These are phyloP conservation scores for Nylanderia fulva DNA, from an alignment of 1,140 invertebrate species.

Conservation along the genomic window DNA sequence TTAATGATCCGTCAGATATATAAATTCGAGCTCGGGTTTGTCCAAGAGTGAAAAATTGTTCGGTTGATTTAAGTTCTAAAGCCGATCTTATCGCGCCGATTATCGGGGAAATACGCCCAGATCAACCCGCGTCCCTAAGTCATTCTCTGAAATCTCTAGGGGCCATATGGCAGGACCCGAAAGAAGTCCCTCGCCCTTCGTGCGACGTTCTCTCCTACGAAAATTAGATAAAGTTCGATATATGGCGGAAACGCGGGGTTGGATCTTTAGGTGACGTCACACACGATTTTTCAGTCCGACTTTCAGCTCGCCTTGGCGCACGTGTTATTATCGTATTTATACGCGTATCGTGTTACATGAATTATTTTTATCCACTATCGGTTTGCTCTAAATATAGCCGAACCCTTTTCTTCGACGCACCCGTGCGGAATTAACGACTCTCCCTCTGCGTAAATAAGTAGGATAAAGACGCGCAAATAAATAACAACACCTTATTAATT, in stretches of 20 bases:
- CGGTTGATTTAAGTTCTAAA: slow-evolving; percentile 58
- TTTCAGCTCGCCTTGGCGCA: slow-evolving; percentile 19
- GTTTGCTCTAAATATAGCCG: slow-evolving; percentile 65
- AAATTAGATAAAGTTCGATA: slow-evolving; percentile 41
- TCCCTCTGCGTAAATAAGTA: slow-evolving; percentile 54
- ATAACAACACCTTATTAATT: slow-evolving; percentile 58
- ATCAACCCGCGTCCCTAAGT: slow-evolving; percentile 26
- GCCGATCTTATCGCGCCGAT: slow-evolving; percentile 55
- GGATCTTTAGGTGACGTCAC: slow-evolving; percentile 28
- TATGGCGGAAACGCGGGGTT: neutral
- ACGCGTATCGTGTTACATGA: slow-evolving; percentile 40
- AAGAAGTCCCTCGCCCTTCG: slow-evolving; percentile 16
- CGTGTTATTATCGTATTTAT: slow-evolving; percentile 55
- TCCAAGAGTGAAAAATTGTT: slow-evolving; percentile 59
- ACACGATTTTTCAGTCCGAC: neutral
- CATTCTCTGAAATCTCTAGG: slow-evolving; percentile 34
- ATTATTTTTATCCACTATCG: slow-evolving; percentile 68
- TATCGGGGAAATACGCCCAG: slow-evolving; percentile 39
- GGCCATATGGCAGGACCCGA: slow-evolving; percentile 18
- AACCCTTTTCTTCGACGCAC: slow-evolving; percentile 57
- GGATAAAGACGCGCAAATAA: slow-evolving; percentile 48
- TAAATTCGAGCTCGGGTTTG: slow-evolving; percentile 54
- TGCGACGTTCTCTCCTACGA: slow-evolving; percentile 12
- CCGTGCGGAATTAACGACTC: slow-evolving; percentile 68
- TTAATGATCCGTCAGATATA: slow-evolving; percentile 37